Evolutionary conservation across 2,797 vertebrate species (phyloP), one percentile per base, ranked within the genome.

Genomic region (Micropoecilia bifurca): DNA sequence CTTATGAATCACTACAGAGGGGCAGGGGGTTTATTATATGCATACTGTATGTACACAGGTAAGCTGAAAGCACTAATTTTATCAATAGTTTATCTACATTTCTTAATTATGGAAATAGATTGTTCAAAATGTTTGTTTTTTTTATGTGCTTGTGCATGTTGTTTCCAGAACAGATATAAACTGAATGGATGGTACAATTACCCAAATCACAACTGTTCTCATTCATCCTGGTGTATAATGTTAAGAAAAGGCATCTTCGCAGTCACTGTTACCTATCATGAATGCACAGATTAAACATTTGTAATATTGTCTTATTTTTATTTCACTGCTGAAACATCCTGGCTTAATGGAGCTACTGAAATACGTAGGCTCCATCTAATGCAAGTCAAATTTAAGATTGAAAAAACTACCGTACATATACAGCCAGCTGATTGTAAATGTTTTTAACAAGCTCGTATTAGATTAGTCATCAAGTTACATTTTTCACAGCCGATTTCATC

Each of bases 1-100:
- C 93, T 95, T 83, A 90, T 87, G 85, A 95, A 93, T 93, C 91
- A 94, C 90, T 89, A 90, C 88, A 88, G 94, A 94, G 95, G 96
- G 96, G 96, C 96, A 83, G 95, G 80, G 86, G 83, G 85, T 90
- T 78, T 91, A 81, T 84, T 81, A 79, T 88, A 92, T 87, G 96
- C 87, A 92, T 89, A 92, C 84, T 96, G 93, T 97, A 95, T 97
- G 95, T 96, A 97, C 95, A 96, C 95, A 97, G 85, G 96, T 96
- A 96, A 97, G 96, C 95, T 97, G 94, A 97, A 98, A 98, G 97
- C 98, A 99, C 98, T 97, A 97, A 97, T 97, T 97, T 97, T 97
- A 96, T 96, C 96, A 92, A 94, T 95, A 96, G 96, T 96, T 97
- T 45, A 95, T 96, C 89, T 89, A 89, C 78, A 91, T 97, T 96